Percentiles rank a stretch among this genome's conserved stretches.
Evolutionary conservation across 2,888 invertebrate genomes (phyloP).

Genomic region (Mamestra brassicae): DNA sequence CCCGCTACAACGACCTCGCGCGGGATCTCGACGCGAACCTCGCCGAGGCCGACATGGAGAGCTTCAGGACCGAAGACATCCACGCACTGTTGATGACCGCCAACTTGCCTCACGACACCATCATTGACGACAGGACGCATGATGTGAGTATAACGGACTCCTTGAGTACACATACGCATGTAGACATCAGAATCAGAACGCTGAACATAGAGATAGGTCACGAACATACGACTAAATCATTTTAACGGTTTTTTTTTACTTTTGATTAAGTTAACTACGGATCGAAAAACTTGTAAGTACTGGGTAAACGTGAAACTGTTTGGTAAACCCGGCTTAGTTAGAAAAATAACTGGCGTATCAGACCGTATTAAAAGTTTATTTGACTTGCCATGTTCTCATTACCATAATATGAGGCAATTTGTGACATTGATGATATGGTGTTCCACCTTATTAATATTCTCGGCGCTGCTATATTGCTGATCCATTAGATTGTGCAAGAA

Average conservation of each 20-base stretch:
- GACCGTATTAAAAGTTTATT: background rate
- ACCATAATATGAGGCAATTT: slow-evolving; percentile 45
- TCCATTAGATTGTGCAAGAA: slow-evolving; percentile 42
- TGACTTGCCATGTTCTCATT: slow-evolving; percentile 30
- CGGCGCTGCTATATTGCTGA: slow-evolving; percentile 26
- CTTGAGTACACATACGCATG: background rate
- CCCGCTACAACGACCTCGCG: slow-evolving; percentile 96
- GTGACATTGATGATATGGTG: slow-evolving; percentile 44
- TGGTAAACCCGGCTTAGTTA: background rate
- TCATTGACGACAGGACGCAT: slow-evolving; percentile 87
- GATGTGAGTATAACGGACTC: slow-evolving; percentile 82
- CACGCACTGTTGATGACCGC: slow-evolving; percentile 95
- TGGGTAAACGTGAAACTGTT: background rate
- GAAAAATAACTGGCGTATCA: slow-evolving; percentile 8
- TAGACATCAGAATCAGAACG: background rate
- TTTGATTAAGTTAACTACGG: too few species aligned
- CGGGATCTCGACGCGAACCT: slow-evolving; percentile 97
- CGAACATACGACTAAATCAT: background rate
- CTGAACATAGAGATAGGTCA: background rate
- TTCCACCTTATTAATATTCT: slow-evolving; percentile 51
- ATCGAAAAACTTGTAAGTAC: too few species aligned
- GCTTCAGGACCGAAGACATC: slow-evolving; percentile 97
- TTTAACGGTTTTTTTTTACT: too few species aligned
- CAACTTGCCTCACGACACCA: slow-evolving; percentile 93
- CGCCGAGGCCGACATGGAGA: slow-evolving; percentile 98